Base-by-base conservation (phyloP, 2,797 vertebrate genomes). In the Syngnathus rostellatus region DNA sequence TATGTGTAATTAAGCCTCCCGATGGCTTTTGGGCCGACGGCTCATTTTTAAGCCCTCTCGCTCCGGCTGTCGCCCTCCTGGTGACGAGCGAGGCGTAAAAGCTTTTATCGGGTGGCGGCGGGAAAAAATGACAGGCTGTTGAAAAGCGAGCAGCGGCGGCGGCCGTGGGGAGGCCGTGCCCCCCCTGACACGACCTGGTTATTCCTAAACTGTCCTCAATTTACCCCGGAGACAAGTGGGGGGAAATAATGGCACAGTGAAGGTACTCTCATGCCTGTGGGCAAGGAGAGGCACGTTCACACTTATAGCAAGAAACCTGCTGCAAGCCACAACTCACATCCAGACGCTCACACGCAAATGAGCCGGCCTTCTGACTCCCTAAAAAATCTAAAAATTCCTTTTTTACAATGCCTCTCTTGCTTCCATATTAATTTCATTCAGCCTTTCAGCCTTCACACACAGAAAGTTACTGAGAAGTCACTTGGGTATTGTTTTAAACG, bases 1-100 rank as follows among this genome's bases (percentile, higher is more conserved):
- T 83, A 85, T 74, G 82, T 75, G 77, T 85, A 85, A 88, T 85
- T 83, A 86, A 84, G 79, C 76, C 72, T 85, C 75, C 83, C 75
- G 80, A 83, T 76, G 78, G 80, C 74, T 77, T 84, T 76, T 74
- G 69, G 31, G 75, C 80, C 72, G 64, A 72, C 79, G 75, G 76
- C 85, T 85, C 72, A 54, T 68, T 81, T 68, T 81, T 57, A 57
- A 74, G 81, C 81, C 76, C 68, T 71, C 77, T 67, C 65, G 74
- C 55, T 67, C 64, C 19, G 40, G 74, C 69, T 77, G 68, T 79
- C 74, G 74, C 68, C 68, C 60, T 50, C 14, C 63, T 68, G 79
- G 78, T 67, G 83, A 83, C 58, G 83, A 87, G 76, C 70, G 78
- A 77, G 39, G 78, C 72, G 78, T 80, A 73, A 84, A 82, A 66